Percentiles rank a stretch among this genome's conserved stretches.
Evolutionary conservation across 23 tunicate genomes (phyloP).

Genomic region (Clavelina lepadiformis): DNA sequence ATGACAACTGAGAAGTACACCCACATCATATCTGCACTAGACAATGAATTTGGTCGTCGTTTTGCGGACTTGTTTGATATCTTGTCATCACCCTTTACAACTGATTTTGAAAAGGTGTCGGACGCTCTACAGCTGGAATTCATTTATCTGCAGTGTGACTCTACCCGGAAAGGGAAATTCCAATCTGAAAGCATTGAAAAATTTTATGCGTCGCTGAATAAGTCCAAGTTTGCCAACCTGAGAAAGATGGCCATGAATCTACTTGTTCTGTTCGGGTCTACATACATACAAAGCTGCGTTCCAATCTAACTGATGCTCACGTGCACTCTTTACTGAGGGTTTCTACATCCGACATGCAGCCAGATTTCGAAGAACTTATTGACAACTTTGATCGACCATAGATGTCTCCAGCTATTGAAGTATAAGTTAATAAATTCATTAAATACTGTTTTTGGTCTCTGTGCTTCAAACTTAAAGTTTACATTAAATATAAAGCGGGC

Average conservation of each 20-base stretch:
- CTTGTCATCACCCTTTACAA: slow-evolving; percentile 67
- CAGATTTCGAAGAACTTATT: slow-evolving; percentile 65
- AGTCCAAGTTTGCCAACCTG: slow-evolving; percentile 74
- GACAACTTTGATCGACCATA: slow-evolving; percentile 70
- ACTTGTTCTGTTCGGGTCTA: slow-evolving; percentile 84
- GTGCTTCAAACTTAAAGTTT: slow-evolving; percentile 20
- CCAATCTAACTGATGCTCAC: slow-evolving; percentile 65
- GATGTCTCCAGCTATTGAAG: slow-evolving; percentile 65
- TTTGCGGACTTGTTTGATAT: slow-evolving; percentile 74
- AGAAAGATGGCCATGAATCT: slow-evolving; percentile 77
- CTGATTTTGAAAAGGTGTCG: slow-evolving; percentile 59
- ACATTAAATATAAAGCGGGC: no score
- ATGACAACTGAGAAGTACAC: slow-evolving; percentile 77
- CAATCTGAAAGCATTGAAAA: slow-evolving; percentile 69
- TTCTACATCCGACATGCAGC: slow-evolving; percentile 65
- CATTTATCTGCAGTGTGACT: slow-evolving; percentile 54
- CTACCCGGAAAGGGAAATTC: slow-evolving; percentile 49
- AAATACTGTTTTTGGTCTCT: slow-evolving; percentile 47
- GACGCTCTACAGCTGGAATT: slow-evolving; percentile 71
- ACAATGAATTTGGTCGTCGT: slow-evolving; percentile 79
- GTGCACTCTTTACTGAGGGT: slow-evolving; percentile 68
- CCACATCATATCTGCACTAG: slow-evolving; percentile 30
- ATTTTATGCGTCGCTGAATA: slow-evolving; percentile 62
- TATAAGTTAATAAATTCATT: slow-evolving; percentile 30
- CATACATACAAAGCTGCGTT: slow-evolving; percentile 63